Evolutionary conservation across 2,888 invertebrate species (phyloP), one percentile per base, ranked within the genome.

Genomic region (Uropetala carovei): DNA sequence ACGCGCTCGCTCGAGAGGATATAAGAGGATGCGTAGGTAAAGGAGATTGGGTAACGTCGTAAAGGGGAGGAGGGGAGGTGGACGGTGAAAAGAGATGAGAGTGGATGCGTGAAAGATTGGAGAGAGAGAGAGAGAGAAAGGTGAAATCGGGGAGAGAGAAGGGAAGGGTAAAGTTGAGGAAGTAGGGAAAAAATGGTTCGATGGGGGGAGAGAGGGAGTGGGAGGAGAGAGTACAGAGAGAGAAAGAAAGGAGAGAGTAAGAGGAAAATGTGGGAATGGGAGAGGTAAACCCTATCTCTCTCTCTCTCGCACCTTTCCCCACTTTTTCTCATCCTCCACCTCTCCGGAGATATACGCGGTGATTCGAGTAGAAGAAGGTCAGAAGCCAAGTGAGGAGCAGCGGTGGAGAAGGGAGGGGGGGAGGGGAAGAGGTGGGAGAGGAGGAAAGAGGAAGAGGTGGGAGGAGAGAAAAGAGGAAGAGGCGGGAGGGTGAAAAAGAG

Each of bases 21-120:
- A 75, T 75, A 75, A 75, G 75, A 43, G 75, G 75, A 75, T 27
- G 75, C 75, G 75, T 75, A 75, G 75, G 75, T 75, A 13, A 75
- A 75, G 75, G 43, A 75, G 11, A 22, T 75, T 75, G 75, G 27
- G 75, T 75, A 75, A 75, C 27, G 27, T 27, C 43, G 43, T 43
- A 43, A 43, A 43, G 43, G 5, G 43, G 43, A 5, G 43, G 43
- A 43, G 43, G 43, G 43, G 43, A 43, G 22, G 11, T 27, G 75
- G 75, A 75, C 22, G 18, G 68, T 10, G n/a, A 68, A 75, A 27
- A 75, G 75, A 75, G 22, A 27, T 75, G 27, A 27, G n/a, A n/a
- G 68, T n/a, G 68, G 68, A 7, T 27, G 75, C 27, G 75, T n/a
- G 75, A 27, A 75, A 27, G 27, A 75, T 60, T 60, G 60, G 13